Evolutionary conservation across 2,797 vertebrate genomes (phyloP).

Genomic region (Sebastiscus albofasciatus): DNA sequence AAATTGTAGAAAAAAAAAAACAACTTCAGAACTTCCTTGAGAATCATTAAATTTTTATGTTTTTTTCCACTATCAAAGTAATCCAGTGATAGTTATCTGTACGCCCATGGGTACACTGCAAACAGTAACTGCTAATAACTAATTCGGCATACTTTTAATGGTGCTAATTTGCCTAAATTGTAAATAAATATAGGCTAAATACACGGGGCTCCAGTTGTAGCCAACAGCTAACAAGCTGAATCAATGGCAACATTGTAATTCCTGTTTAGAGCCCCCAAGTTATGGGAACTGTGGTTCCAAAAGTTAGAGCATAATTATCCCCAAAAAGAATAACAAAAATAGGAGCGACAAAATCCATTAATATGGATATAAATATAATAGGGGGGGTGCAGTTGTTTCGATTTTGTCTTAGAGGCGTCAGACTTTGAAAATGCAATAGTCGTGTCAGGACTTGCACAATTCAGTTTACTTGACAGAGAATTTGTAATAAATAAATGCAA

Average conservation of each 20-base stretch:
- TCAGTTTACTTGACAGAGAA: neutral
- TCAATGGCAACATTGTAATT: neutral
- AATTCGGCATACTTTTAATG: neutral
- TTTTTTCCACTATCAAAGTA: neutral
- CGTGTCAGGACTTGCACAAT: neutral
- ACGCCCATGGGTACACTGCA: neutral
- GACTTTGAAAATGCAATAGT: neutral
- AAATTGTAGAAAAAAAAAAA: neutral
- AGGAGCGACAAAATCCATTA: neutral
- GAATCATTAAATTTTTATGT: neutral
- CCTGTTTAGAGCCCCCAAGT: neutral
- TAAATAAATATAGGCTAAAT: neutral
- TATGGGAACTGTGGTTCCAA: neutral
- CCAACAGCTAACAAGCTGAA: no score
- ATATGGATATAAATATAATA: neutral
- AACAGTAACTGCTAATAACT: neutral
- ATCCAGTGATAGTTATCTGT: neutral
- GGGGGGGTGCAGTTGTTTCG: neutral
- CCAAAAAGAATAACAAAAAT: neutral
- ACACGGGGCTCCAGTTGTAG: no score
- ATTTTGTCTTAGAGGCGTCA: no score
- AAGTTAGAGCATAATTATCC: neutral
- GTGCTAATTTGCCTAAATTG: constrained; percentile 2
- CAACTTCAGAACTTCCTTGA: neutral
- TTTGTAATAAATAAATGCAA: neutral